A percentile compares a stretch with the other conserved stretches of the same genome.
Evolutionary conservation across 2,797 vertebrate genomes (phyloP).

Genomic region (Pangasius sanitwongsei): DNA sequence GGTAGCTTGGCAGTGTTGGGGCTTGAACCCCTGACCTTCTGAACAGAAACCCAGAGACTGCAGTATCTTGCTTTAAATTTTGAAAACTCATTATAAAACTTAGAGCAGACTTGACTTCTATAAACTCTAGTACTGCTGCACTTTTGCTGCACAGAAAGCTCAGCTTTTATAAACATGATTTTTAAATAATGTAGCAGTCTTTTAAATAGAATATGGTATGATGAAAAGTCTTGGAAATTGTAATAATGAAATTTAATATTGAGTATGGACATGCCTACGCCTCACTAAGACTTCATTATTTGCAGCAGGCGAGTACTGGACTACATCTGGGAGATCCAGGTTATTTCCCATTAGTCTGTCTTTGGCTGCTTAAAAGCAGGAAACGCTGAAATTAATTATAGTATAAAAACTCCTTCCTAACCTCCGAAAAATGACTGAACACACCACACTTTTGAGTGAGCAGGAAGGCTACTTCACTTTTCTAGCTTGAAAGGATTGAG

Average conservation of each 20-base stretch:
- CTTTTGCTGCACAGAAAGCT: neutral
- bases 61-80: neutral
- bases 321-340: neutral
- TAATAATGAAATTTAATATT: conserved; percentile 5
- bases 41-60: no score
- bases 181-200: neutral
- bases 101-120: neutral
- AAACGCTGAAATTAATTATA: conserved; percentile 1
- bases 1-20: no score
- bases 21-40: no score
- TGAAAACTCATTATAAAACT: neutral
- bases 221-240: neutral
- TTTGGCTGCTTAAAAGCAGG: neutral
- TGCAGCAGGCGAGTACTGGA: neutral
- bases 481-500: neutral
- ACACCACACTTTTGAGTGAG: neutral
- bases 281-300: conserved; percentile 4
- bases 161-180: neutral
- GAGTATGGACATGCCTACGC: neutral
- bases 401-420: neutral
- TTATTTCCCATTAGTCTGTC: conserved; percentile 16
- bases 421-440: neutral
- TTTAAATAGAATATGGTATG: neutral
- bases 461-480: neutral
- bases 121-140: neutral